A percentile compares a stretch with the other conserved stretches of the same genome.
Conservation (phyloP, 2,113 vertebrate genomes). For the Stomatorhinus ivindoensis region DNA sequence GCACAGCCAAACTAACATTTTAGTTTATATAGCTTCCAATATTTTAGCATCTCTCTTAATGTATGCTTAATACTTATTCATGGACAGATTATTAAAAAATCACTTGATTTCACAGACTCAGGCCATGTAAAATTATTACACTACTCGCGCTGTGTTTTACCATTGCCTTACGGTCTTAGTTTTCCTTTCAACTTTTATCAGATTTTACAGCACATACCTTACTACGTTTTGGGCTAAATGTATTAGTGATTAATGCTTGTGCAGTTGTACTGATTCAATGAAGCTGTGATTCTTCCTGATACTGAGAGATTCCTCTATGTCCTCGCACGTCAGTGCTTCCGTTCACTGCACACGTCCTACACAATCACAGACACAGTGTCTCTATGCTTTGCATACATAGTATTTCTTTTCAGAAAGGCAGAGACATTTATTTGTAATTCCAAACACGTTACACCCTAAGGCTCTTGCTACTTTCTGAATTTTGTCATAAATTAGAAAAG, state of each 20-base stretch:
- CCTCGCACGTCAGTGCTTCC: background rate
- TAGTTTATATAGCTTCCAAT: background rate
- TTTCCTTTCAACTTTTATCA: background rate
- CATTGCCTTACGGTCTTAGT: background rate
- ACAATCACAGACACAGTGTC: background rate
- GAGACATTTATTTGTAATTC: conserved; percentile 12
- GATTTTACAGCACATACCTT: background rate
- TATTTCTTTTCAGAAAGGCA: background rate
- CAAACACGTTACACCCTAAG: background rate
- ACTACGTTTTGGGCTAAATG: background rate
- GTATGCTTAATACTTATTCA: background rate
- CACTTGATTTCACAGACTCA: background rate
- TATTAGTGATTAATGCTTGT: background rate
- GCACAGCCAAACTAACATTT: too few species aligned
- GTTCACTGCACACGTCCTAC: background rate
- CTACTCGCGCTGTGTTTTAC: background rate
- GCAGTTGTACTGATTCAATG: background rate
- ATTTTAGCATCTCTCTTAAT: background rate
- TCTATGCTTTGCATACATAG: background rate
- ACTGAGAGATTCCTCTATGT: background rate
- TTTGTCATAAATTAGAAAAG: background rate
- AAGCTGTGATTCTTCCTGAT: background rate
- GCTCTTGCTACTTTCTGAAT: background rate
- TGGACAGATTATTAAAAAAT: background rate
- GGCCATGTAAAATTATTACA: background rate